Evolutionary conservation across 2,113 vertebrate genomes (phyloP).

Genomic region (Charina bottae): DNA sequence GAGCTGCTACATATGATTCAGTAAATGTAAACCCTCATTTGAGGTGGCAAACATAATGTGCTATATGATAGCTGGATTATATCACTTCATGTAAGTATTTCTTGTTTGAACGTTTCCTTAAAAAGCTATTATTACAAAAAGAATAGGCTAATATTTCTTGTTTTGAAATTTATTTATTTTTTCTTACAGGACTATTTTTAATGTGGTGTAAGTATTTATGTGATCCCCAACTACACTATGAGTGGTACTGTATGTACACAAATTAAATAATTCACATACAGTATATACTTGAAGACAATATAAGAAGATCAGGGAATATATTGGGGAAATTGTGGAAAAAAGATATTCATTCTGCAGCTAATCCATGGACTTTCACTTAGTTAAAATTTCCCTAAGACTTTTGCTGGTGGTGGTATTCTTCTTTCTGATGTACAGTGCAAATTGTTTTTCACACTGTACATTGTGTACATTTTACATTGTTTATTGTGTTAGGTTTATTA

Average conservation of each 20-base stretch:
- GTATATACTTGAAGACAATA: background rate
- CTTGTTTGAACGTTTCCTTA: background rate
- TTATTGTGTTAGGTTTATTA: background rate
- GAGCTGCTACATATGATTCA: background rate
- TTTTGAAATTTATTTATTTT: background rate
- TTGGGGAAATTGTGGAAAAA: background rate
- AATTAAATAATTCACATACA: background rate
- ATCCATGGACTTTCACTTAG: background rate
- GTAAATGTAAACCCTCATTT: too few relatives aligned
- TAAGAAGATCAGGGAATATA: background rate
- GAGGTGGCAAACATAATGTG: background rate
- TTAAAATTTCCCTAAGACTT: background rate
- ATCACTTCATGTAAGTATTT: background rate
- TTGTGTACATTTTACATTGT: background rate
- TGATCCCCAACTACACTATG: background rate
- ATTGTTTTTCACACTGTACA: background rate
- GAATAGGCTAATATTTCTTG: background rate
- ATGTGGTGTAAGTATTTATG: background rate
- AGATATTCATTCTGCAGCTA: background rate
- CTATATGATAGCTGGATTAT: background rate
- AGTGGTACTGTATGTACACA: background rate
- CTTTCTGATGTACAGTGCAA: background rate
- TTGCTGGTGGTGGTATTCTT: background rate
- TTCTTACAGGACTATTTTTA: background rate
- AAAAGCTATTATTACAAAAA: background rate